Evolutionary conservation across 2,113 vertebrate genomes (phyloP).

Genomic region (Rhineura floridana): DNA sequence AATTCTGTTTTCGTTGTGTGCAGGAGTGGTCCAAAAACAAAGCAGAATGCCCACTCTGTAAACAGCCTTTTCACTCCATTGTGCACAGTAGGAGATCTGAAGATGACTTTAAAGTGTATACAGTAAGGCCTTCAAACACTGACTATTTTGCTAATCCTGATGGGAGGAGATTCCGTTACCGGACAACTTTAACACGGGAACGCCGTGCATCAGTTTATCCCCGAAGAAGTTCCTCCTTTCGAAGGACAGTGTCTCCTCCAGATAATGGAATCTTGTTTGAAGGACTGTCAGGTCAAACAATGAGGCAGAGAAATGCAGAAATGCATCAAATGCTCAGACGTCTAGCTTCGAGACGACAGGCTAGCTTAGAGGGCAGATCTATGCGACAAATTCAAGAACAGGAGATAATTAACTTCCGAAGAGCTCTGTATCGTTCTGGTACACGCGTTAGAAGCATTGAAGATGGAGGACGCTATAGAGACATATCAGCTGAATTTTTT

Average conservation of each 20-base stretch:
- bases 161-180: constrained; percentile 87
- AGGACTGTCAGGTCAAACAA: constrained; percentile 59
- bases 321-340: constrained; percentile 83
- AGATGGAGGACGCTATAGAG: constrained; percentile 88
- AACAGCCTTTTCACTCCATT: constrained; percentile 93
- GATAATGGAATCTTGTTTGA: constrained; percentile 89
- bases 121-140: constrained; percentile 79
- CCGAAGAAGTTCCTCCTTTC: constrained; percentile 46
- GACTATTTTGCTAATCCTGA: constrained; percentile 83
- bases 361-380: constrained; percentile 77
- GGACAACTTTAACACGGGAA: constrained; percentile 85
- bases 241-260: constrained; percentile 78
- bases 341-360: constrained; percentile 80
- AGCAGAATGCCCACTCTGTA: constrained; percentile 95
- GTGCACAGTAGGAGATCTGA: constrained; percentile 93
- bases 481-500: constrained; percentile 93
- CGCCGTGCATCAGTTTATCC: constrained; percentile 63
- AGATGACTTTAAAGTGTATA: constrained; percentile 90
- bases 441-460: constrained; percentile 82
- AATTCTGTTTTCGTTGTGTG: constrained; percentile 95
- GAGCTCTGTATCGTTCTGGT: constrained; percentile 86
- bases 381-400: constrained; percentile 82
- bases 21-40: constrained; percentile 99
- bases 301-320: constrained; percentile 72
- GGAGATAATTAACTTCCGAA: constrained; percentile 91